Percentiles rank a stretch among this genome's conserved stretches.
These are phyloP conservation scores for Tenthredo amoena DNA, from an alignment of 2,888 invertebrate genomes.

Conservation along the genomic window DNA sequence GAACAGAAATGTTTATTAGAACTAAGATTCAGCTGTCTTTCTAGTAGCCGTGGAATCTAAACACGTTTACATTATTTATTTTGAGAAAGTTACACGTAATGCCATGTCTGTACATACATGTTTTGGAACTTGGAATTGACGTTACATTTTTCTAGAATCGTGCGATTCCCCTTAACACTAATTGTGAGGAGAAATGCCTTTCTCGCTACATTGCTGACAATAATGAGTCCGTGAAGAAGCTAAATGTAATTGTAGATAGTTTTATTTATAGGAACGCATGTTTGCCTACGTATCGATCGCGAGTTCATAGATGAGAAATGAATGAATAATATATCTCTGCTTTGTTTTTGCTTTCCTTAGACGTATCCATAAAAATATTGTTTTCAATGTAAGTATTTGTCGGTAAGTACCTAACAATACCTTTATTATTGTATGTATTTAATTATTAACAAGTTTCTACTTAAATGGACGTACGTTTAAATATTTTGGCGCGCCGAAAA, in stretches of 20 bases:
- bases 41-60: background rate
- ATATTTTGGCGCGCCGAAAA: constrained; percentile 35
- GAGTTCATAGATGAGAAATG: background rate
- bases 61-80: background rate
- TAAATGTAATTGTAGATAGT: background rate
- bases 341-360: constrained; percentile 1
- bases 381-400: constrained; percentile 11
- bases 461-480: constrained; percentile 45
- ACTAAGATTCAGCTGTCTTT: too few species aligned
- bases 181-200: background rate
- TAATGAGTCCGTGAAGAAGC: background rate
- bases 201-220: background rate
- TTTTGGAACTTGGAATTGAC: background rate
- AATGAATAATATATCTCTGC: constrained; percentile 1
- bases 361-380: constrained; percentile 7
- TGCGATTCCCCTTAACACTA: background rate
- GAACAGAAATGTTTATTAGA: too few species aligned
- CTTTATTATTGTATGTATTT: constrained; percentile 26
- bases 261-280: background rate
- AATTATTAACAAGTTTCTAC: constrained; percentile 22
- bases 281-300: background rate
- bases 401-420: constrained; percentile 7
- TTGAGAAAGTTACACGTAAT: background rate
- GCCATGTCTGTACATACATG: background rate
- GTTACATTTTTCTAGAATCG: background rate